Evolutionary conservation across 2,113 vertebrate species (phyloP), one percentile per base, ranked within the genome.

Genomic region (Ellobius talpinus): DNA sequence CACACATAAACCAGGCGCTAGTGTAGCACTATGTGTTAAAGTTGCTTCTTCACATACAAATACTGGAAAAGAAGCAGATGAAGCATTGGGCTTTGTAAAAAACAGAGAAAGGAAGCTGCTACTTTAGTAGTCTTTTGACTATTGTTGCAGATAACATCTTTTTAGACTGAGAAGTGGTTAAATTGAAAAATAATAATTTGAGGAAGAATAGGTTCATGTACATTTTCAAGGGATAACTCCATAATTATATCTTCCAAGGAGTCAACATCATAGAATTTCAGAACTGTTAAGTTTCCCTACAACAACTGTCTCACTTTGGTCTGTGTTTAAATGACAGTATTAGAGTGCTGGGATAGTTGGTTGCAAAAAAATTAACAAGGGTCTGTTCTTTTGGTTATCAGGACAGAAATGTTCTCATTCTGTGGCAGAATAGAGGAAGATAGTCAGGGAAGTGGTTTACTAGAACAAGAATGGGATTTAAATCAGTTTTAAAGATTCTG

Each of bases 51-150:
- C 87, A 93, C 39, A 63, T 65, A 33, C 9, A 93, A 47, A 85
- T 94, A 90, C 7, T 95, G 26, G 65, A 72, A 93, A 89, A 65
- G n/a, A 66, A 93, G 24, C 63, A 92, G 39, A 79, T 92, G 36
- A 93, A 95, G 52, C 95, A 76, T 29, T 90, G 94, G 52, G 11
- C 89, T 95, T 72, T 74, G 1, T 94, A 92, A 93, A 24, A 91
- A 2, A 1, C 45, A 10, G 90, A 86, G 31, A 94, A 87, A 58
- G 5, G 36, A 73, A 73, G 31, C 70, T 94, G 1, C 94, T 94
- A 81, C 91, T 89, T 95, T 3, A 87, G 33, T 95, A 91, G 9
- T 93, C 66, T 97, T 87, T 97, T 76, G 93, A 65, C 93, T 79
- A 1, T 88, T 68, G 13, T 68, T 84, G 13, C 50, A 84, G 63